phyloP scores from a whole-genome alignment of 2,888 invertebrate genomes.

The Harpalus rubripes region DNA sequence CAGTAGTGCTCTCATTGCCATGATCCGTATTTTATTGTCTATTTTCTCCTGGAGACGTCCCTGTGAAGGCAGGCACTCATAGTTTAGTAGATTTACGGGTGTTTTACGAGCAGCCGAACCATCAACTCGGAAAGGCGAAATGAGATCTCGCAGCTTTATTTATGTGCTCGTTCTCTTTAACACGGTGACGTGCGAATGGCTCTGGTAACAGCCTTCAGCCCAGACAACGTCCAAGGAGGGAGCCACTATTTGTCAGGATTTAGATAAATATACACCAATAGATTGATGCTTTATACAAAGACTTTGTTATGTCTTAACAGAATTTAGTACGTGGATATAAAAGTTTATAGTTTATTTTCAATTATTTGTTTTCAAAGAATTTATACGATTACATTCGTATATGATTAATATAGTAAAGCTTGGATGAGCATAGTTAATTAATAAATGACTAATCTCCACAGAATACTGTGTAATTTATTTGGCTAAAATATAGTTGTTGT shows the following conservation, averaged over 20 bases:
- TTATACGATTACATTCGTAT: too few species aligned
- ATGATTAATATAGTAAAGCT: too few species aligned
- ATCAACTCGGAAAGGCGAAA: constrained; percentile 73
- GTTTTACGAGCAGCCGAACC: constrained; percentile 73
- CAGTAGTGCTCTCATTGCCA: background rate
- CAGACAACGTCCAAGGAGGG: background rate
- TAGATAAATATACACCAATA: constrained; percentile 3
- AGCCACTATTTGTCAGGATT: constrained; percentile 7
- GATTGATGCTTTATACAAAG: background rate
- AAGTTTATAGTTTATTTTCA: too few species aligned
- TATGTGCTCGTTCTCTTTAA: constrained; percentile 72
- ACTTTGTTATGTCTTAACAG: background rate
- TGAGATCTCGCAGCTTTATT: constrained; percentile 73
- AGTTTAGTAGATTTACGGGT: constrained; percentile 71
- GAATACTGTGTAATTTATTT: too few species aligned
- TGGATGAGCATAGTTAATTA: too few species aligned
- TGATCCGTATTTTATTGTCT: background rate
- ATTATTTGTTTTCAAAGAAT: too few species aligned
- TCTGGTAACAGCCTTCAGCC: constrained; percentile 69
- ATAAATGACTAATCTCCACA: too few species aligned
- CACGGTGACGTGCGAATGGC: constrained; percentile 73
- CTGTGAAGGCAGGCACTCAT: constrained; percentile 61
- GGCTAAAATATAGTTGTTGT: too few species aligned
- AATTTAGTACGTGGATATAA: too few species aligned
- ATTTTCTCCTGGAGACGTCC: constrained; percentile 14